Evolutionary conservation across 2,797 vertebrate species (phyloP), one percentile per base, ranked within the genome.

Genomic region (Hirundo rustica): DNA sequence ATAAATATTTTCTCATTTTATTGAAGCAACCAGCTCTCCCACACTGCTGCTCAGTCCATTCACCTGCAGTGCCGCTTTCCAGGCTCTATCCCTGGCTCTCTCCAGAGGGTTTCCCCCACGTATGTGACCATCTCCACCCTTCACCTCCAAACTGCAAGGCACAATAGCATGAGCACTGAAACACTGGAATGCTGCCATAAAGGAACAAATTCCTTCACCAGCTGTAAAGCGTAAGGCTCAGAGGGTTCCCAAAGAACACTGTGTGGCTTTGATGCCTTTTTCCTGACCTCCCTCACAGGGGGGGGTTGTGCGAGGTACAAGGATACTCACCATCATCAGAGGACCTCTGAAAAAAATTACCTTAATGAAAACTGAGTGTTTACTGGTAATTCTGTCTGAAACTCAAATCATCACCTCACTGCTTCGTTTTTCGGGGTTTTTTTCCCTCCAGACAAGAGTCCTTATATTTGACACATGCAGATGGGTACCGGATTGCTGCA

Each of bases 241-340:
- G 30, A 47, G 21, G 11, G 13, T 19, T 89, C 71, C 70, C 19
- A 22, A 34, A 77, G 21, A 45, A 21, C 11, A 38, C 0, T 1
- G 17, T 1, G 47, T 5, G 55, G 47, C 14, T 58, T 64, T 42
- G 79, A 42, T 0, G n/a, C 29, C 32, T 13, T 11, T 71, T 30
- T 47, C 42, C 64, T 47, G 11, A 38, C 27, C 34, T 51, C 67
- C 57, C 72, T 42, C 32, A 27, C 42, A 40, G 30, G 6, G 8
- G 8, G 0, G 0, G 4, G 18, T 0, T 75, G 29, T 22, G n/a
- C 13, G 71, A 70, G 36, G 48, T 8, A 26, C 6, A 2, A 88
- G n/a, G 71, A 78, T 29, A 60, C 34, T 76, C 48, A 58, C 8
- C 60, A 25, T 3, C 34, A 16, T 2, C 19, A 89, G 9, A 80